These are phyloP conservation scores for Eulemur coronatus DNA, from an alignment of 2,797 vertebrate species.

Conservation along the genomic window DNA sequence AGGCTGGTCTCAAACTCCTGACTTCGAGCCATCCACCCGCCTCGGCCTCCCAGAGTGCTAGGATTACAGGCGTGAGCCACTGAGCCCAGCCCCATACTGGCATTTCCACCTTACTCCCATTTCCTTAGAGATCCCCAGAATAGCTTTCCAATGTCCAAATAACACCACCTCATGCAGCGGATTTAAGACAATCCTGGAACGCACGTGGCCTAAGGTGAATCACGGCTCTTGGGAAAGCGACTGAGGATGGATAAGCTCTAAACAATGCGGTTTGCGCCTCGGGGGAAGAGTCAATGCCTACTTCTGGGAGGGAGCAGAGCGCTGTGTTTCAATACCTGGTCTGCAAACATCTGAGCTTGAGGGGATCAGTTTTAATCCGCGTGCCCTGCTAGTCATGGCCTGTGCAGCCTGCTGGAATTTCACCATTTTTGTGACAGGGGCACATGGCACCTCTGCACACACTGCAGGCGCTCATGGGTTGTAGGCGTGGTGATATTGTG, in stretches of 20 bases:
- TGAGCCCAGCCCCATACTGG: fast-evolving
- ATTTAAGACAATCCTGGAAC: background rate
- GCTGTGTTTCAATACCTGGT: background rate
- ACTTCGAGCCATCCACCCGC: fast-evolving
- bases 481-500: background rate
- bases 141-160: background rate
- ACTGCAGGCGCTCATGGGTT: fast-evolving
- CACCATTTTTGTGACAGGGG: background rate
- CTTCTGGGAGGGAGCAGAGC: background rate
- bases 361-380: background rate
- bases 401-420: background rate
- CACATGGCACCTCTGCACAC: fast-evolving
- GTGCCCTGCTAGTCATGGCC: fast-evolving
- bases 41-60: too few relatives aligned
- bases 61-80: too few relatives aligned
- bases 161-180: background rate
- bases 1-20: too few relatives aligned
- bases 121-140: background rate
- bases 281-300: background rate
- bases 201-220: background rate
- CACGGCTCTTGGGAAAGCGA: background rate
- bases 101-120: background rate
- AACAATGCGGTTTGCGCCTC: background rate
- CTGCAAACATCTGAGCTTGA: background rate
- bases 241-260: background rate